A percentile compares a stretch with the other conserved stretches of the same genome.
Conservation (phyloP, 2,113 vertebrate genomes). For the Plecotus auritus region DNA sequence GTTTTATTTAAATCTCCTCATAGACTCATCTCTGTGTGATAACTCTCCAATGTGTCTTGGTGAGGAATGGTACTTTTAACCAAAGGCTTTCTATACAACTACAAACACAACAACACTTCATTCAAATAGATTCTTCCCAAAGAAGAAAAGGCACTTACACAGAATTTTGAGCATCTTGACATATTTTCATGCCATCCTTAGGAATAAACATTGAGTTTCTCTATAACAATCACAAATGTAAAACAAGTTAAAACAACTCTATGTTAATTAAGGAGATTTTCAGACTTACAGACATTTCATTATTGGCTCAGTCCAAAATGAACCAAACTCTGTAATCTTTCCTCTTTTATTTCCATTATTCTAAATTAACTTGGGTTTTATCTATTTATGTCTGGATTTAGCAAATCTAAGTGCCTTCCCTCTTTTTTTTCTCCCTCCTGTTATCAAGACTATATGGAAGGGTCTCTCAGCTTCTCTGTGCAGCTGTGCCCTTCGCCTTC, state of each 20-base stretch:
- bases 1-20: slow-evolving; percentile 45
- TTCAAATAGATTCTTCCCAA: neutral
- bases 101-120: neutral
- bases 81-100: neutral
- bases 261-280: slow-evolving; percentile 39
- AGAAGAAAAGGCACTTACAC: slow-evolving; percentile 26
- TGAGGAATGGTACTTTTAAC: neutral
- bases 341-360: slow-evolving; percentile 23
- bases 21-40: slow-evolving; percentile 23
- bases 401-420: neutral
- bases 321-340: neutral
- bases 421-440: neutral
- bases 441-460: neutral
- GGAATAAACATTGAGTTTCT: slow-evolving; percentile 35
- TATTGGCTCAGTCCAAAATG: neutral
- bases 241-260: slow-evolving; percentile 14
- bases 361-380: slow-evolving; percentile 20
- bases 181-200: slow-evolving; percentile 18
- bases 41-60: neutral
- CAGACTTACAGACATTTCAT: slow-evolving; percentile 14
- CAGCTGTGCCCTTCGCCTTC: rapidly evolving
- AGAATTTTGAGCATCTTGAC: neutral
- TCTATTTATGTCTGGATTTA: neutral
- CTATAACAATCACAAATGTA: neutral
- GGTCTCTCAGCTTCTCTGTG: neutral